Conservation (phyloP, 1,140 invertebrate genomes). For the Drosophila kanapiae region DNA sequence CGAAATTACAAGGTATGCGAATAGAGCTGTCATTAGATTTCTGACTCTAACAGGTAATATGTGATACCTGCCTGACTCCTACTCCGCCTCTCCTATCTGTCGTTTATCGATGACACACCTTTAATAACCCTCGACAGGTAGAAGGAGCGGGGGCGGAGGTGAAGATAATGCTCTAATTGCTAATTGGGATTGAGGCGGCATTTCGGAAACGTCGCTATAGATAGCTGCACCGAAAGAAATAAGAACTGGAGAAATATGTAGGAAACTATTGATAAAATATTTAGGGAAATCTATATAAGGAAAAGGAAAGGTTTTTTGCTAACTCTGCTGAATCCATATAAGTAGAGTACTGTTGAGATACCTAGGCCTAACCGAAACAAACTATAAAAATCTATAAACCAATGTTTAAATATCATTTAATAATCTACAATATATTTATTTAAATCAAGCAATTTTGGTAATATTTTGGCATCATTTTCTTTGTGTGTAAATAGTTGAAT, state of each 20-base stretch:
- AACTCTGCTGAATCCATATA: too few species aligned
- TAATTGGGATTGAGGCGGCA: constrained; percentile 57
- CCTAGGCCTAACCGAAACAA: too few species aligned
- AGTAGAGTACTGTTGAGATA: too few species aligned
- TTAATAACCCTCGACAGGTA: constrained; percentile 4
- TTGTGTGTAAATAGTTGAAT: background rate
- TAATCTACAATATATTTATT: too few species aligned
- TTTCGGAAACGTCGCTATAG: constrained; percentile 16
- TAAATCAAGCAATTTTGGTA: too few species aligned
- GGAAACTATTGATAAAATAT: too few species aligned
- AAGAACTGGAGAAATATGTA: too few species aligned
- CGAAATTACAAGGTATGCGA: constrained; percentile 24
- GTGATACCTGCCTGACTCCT: background rate
- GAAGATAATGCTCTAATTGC: constrained; percentile 76
- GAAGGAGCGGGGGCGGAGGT: constrained; percentile 1
- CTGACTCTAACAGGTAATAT: background rate
- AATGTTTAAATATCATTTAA: too few species aligned
- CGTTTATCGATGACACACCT: constrained; percentile 44
- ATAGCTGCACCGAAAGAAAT: constrained; percentile 9
- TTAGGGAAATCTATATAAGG: too few species aligned
- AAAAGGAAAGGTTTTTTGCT: too few species aligned
- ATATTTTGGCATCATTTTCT: too few species aligned
- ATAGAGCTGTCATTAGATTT: constrained; percentile 8
- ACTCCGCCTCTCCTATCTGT: background rate
- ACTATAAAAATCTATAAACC: too few species aligned